Evolutionary conservation across 23 tunicate genomes (phyloP), one percentile per base, ranked within the genome.

Genomic region (Trididemnum nubilum): DNA sequence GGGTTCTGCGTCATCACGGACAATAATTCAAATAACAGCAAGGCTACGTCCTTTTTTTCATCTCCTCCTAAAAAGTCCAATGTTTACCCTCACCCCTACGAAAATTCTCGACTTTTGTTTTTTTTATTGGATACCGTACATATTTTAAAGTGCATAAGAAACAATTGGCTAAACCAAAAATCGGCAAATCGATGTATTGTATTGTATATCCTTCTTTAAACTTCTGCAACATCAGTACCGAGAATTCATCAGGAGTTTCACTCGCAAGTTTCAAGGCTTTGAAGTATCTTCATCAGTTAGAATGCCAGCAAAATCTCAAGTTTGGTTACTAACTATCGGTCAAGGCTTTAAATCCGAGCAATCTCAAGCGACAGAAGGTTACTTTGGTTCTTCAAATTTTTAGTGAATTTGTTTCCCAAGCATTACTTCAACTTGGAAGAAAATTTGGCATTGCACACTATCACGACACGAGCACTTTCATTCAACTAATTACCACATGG

Each of bases 141-240:
- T 26, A 40, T 73, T 73, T 24, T 73, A 3, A 73, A 73, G 78
- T 73, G 78, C 58, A 73, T 73, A 22, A 31, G 78, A n/a, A 73
- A 73, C 32, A 73, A 73, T 39, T 73, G 78, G 78, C 58, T 73
- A 2, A 73, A 73, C 24, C 78, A 37, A 73, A 73, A 73, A 73
- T 37, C 58, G 33, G 7, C 5, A 9, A 26, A 26, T 9, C 25
- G 31, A 37, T 73, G 78, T 26, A 37, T 73, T n/a, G 78, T 26
- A 37, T 73, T n/a, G 28, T 37, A 2, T 73, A 37, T 73, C 78
- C 78, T 3, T 21, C 32, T 37, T 73, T 73, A 27, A 73, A 73
- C 5, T 73, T n/a, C 29, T n/a, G 78, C 58, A 40, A 73, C 58
- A 73, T 73, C 57, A 22, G 9, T 18, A 73, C 78, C 12, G 29